These are phyloP conservation scores for Argyresthia albistria DNA, from an alignment of 2,888 invertebrate genomes.

Conservation along the genomic window DNA sequence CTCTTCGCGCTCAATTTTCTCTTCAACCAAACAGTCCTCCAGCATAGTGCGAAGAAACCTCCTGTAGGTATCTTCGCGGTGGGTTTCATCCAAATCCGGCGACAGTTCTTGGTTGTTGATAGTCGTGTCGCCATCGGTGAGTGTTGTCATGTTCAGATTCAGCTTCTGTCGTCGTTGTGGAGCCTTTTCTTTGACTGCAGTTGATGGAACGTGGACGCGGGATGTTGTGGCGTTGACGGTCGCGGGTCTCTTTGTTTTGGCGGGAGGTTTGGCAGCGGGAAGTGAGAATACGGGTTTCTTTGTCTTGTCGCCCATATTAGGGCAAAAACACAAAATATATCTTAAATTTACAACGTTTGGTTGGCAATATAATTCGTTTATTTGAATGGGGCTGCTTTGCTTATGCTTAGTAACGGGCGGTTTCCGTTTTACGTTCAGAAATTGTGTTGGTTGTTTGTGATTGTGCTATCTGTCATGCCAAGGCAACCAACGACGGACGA, in stretches of 20 bases:
- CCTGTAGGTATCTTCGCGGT: conserved; percentile 43
- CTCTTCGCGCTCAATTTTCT: conserved; percentile 49
- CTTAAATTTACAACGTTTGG: neutral
- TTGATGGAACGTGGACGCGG: conserved; percentile 18
- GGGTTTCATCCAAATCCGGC: conserved; percentile 33
- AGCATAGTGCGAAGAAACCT: conserved; percentile 45
- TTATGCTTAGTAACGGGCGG: neutral
- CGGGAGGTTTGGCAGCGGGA: conserved; percentile 21
- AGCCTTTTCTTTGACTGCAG: conserved; percentile 19
- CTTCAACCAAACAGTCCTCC: conserved; percentile 48
- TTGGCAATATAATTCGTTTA: neutral
- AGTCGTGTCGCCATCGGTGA: conserved; percentile 27
- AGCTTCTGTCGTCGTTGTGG: conserved; percentile 12
- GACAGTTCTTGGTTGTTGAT: conserved; percentile 25
- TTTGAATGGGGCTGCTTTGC: neutral
- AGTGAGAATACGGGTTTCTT: conserved; percentile 24
- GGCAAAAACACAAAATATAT: too few species aligned
- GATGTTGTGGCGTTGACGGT: conserved; percentile 24
- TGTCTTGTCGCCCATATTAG: conserved; percentile 39
- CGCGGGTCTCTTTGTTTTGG: conserved; percentile 30
- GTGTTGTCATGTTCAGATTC: conserved; percentile 24
- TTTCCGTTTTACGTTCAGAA: neutral
- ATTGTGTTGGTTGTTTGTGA: too few species aligned
- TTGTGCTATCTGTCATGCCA: neutral
- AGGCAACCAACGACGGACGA: neutral